phyloP scores from a whole-genome alignment of 2,797 vertebrate genomes.

The Gallinago nigripennis region DNA sequence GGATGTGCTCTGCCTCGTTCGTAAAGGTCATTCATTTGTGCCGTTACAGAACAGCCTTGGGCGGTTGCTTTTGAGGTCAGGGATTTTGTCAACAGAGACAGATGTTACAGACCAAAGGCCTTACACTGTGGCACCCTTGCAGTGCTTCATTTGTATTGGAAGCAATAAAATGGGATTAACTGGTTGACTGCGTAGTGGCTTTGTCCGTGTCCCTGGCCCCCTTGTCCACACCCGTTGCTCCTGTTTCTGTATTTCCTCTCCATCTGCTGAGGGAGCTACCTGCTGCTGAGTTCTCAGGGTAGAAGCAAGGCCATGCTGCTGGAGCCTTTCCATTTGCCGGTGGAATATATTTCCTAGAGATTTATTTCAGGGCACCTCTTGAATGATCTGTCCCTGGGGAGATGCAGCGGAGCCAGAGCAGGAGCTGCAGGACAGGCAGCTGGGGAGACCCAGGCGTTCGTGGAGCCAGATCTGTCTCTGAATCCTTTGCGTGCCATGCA shows the following conservation, averaged over 20 bases:
- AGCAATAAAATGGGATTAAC: constrained; percentile 32
- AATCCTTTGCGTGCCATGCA: fast-evolving
- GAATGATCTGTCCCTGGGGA: neutral
- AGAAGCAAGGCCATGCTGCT: neutral
- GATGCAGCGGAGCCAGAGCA: neutral
- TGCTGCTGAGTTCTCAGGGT: neutral
- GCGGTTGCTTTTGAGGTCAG: neutral
- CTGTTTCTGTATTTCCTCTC: neutral
- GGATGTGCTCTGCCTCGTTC: neutral
- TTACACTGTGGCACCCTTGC: neutral
- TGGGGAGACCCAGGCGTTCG: fast-evolving
- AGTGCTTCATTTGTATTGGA: neutral
- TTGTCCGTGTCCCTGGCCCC: neutral
- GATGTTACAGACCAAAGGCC: constrained; percentile 13
- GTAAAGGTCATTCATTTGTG: neutral
- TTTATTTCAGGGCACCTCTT: neutral
- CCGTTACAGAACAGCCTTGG: neutral
- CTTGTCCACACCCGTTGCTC: neutral
- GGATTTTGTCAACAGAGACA: constrained; percentile 25
- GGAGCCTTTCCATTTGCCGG: neutral
- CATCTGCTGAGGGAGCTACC: neutral
- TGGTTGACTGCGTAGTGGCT: fast-evolving
- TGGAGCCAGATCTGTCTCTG: fast-evolving
- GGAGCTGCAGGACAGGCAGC: neutral
- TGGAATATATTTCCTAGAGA: neutral